These are phyloP conservation scores for Pangasius krempfi DNA, from an alignment of 2,797 vertebrate species.

Conservation along the genomic window DNA sequence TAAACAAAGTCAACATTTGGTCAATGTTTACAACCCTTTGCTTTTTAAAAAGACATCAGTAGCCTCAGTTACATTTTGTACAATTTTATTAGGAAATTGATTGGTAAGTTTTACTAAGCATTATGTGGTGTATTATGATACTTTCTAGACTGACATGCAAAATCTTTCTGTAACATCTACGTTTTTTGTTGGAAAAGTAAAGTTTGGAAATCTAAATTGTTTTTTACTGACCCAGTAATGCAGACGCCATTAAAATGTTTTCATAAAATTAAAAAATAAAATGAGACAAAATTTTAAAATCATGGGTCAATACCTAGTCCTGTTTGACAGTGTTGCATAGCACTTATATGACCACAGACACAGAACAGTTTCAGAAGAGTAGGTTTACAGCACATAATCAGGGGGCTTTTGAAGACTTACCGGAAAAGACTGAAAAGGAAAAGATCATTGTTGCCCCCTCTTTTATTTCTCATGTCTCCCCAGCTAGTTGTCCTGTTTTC, in stretches of 20 bases:
- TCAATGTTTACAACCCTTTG: background rate
- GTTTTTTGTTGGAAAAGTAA: background rate
- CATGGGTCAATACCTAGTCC: conserved; percentile 56
- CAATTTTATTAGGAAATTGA: background rate
- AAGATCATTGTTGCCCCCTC: conserved; percentile 19
- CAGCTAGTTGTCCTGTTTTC: conserved; percentile 13
- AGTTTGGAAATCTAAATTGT: background rate
- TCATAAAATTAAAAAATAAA: too few species aligned
- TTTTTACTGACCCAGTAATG: background rate
- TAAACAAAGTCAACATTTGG: background rate
- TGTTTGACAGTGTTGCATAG: conserved; percentile 41
- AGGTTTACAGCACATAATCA: conserved; percentile 29
- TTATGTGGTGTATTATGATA: background rate
- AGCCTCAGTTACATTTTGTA: background rate
- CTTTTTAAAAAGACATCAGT: background rate
- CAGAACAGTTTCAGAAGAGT: conserved; percentile 45
- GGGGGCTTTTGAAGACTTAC: conserved; percentile 31
- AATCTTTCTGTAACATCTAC: background rate
- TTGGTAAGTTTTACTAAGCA: background rate
- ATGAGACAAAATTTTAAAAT: background rate
- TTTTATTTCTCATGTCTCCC: conserved; percentile 31
- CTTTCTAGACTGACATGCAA: background rate
- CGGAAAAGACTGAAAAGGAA: conserved; percentile 12
- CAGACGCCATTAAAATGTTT: background rate
- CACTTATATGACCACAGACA: conserved; percentile 46